Evolutionary conservation across 1,140 invertebrate genomes (phyloP), one percentile per base, ranked within the genome.

Genomic region (Mycetomoellerius zeteki): DNA sequence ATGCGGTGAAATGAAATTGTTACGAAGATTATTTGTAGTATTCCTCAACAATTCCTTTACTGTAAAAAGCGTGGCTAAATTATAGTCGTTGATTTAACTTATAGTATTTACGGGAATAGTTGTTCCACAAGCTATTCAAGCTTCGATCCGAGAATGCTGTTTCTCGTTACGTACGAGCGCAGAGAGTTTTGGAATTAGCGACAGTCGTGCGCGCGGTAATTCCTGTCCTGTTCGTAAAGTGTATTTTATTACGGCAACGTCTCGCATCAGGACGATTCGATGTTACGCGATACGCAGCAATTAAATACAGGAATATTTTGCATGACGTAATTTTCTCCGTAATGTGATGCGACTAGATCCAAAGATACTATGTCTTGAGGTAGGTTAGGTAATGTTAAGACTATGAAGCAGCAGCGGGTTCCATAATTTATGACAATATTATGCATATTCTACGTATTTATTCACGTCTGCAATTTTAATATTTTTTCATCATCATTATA

Each of bases 331-430:
- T 75, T 75, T 67, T 84, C 24, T 16, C 37, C 37, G 69, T 75
- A 84, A 60, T 30, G 80, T n/a, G 80, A 84, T 73, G 69, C 69
- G 54, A 47, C 54, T 60, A 84, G 80, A 84, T 75, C 69, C 54
- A 3, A 75, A 84, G 80, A 84, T 84, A 84, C 80, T 84, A 73
- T 33, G 80, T 84, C 80, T 82, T 84, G 80, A 84, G 80, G 80
- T 84, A 84, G 80, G 80, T 82, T 82, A 82, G 69, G 80, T 84
- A 84, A 84, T 82, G 72, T 89, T 85, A 77, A 86, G 43, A 65
- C 62, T 67, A 19, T n/a, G 43, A 76, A 37, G 33, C 19, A 65
- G 43, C 64, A 82, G 64, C 85, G 52, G 64, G 37, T 43, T 77
- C 8, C 10, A 60, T 75, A 84, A 84, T 84, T 84, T 84, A 84